These are phyloP conservation scores for Hippocampus abdominalis DNA, from an alignment of 2,113 vertebrate genomes.

Conservation along the genomic window DNA sequence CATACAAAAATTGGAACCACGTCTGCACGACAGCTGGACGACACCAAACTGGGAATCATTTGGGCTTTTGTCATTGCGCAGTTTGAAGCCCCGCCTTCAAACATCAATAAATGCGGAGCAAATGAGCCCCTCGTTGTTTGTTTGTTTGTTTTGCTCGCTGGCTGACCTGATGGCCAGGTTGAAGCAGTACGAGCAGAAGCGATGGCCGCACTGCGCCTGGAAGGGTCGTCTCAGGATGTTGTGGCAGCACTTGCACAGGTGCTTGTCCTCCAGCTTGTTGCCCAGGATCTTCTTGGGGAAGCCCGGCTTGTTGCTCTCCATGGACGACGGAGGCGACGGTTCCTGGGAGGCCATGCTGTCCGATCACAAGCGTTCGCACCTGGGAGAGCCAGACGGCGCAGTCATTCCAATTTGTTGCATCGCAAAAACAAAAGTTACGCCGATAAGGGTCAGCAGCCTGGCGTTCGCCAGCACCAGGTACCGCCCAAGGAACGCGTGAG, in stretches of 20 bases:
- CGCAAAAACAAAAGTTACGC: background rate
- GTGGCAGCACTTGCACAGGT: conserved; percentile 88
- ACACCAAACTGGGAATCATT: background rate
- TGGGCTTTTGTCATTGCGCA: background rate
- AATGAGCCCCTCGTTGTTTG: background rate
- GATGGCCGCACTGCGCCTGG: conserved; percentile 95
- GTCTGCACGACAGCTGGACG: background rate
- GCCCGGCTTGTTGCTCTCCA: conserved; percentile 83
- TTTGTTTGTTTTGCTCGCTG: background rate
- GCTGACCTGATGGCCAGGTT: conserved; percentile 71
- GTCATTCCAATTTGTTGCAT: background rate
- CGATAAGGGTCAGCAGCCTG: no score
- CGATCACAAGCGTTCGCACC: conserved; percentile 54
- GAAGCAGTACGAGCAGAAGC: conserved; percentile 91
- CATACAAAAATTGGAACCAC: background rate
- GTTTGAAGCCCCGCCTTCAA: background rate
- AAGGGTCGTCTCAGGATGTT: conserved; percentile 86
- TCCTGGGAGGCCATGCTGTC: conserved; percentile 75
- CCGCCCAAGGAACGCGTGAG: no score
- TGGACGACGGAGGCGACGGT: conserved; percentile 80
- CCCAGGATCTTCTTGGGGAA: conserved; percentile 88
- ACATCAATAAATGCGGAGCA: no score
- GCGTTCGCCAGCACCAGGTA: no score
- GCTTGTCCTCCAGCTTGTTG: conserved; percentile 87
- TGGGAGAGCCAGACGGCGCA: conserved; percentile 3